Percentiles rank a stretch among this genome's conserved stretches.
phyloP scores from a whole-genome alignment of 2,888 invertebrate genomes.

The Dilophus febrilis region DNA sequence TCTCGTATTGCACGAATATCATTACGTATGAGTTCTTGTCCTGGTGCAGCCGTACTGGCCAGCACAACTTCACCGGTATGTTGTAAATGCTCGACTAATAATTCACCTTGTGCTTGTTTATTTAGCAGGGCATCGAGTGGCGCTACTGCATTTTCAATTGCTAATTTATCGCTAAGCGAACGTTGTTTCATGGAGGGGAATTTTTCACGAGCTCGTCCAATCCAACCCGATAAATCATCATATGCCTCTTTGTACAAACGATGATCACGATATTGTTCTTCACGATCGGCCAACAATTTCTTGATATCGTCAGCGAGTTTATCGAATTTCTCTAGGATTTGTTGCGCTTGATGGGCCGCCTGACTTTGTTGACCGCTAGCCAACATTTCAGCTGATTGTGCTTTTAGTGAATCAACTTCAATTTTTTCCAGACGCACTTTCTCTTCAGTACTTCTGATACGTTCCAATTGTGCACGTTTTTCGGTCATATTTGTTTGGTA shows the following conservation, averaged over 20 bases:
- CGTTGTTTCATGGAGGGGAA: slow-evolving; percentile 74
- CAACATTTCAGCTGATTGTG: slow-evolving; percentile 73
- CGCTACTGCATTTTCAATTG: slow-evolving; percentile 74
- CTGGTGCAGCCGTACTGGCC: slow-evolving; percentile 64
- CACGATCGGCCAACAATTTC: slow-evolving; percentile 57
- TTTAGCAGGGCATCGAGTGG: slow-evolving; percentile 74
- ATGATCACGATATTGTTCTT: slow-evolving; percentile 77
- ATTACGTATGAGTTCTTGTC: slow-evolving; percentile 62
- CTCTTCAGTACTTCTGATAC: slow-evolving; percentile 70
- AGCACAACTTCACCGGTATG: slow-evolving; percentile 76
- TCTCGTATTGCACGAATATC: slow-evolving; percentile 74
- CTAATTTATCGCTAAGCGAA: slow-evolving; percentile 68
- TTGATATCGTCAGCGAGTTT: slow-evolving; percentile 58
- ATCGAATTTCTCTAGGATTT: slow-evolving; percentile 71
- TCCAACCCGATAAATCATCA: slow-evolving; percentile 78
- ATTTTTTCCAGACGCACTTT: slow-evolving; percentile 78
- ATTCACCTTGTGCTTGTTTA: slow-evolving; percentile 79
- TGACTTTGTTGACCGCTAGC: slow-evolving; percentile 71
- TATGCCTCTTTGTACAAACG: slow-evolving; percentile 79
- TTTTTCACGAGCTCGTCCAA: slow-evolving; percentile 73
- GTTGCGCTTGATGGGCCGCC: slow-evolving; percentile 68
- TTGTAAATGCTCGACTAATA: slow-evolving; percentile 69
- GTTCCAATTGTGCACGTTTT: slow-evolving; percentile 70
- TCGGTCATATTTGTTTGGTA: slow-evolving; percentile 70
- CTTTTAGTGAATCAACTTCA: slow-evolving; percentile 70